phyloP scores from a whole-genome alignment of 2,888 invertebrate species.

The Patella depressa region DNA sequence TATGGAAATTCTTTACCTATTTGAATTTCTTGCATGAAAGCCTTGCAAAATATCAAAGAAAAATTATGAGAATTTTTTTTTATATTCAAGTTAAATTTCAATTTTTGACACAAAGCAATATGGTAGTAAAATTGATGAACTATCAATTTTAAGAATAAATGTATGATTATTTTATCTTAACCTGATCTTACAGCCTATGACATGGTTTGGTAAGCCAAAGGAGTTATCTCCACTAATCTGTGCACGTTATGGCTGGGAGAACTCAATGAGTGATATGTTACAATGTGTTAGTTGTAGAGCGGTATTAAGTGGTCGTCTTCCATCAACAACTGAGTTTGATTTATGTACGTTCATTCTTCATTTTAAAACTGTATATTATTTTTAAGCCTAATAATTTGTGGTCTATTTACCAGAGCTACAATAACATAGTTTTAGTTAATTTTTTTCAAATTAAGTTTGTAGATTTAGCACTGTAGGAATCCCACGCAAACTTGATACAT shows the following conservation, averaged over 20 bases:
- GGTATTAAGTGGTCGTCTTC: conserved; percentile 55
- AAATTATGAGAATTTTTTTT: too few relatives aligned
- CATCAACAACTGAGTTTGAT: conserved; percentile 41
- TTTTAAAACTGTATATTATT: neutral
- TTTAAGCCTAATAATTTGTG: neutral
- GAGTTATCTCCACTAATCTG: conserved; percentile 62
- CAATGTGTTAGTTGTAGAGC: conserved; percentile 62
- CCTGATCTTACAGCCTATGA: conserved; percentile 39
- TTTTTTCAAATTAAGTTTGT: neutral
- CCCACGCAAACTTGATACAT: too few relatives aligned
- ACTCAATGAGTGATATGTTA: conserved; percentile 60
- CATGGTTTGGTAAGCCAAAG: conserved; percentile 66
- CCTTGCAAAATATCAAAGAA: too few relatives aligned
- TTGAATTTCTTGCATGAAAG: too few relatives aligned
- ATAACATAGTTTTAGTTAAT: neutral
- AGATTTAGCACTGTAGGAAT: too few relatives aligned
- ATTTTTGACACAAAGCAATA: too few relatives aligned
- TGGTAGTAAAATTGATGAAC: too few relatives aligned
- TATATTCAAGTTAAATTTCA: too few relatives aligned
- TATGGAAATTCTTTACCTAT: too few relatives aligned
- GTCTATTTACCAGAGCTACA: neutral
- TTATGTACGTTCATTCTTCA: conserved; percentile 49
- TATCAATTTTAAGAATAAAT: too few relatives aligned
- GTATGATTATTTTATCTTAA: neutral
- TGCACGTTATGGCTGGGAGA: conserved; percentile 68